Percentiles rank a stretch among this genome's conserved stretches.
These are phyloP conservation scores for Gymnoscopelus braueri DNA, from an alignment of 2,797 vertebrate species.

Conservation along the genomic window DNA sequence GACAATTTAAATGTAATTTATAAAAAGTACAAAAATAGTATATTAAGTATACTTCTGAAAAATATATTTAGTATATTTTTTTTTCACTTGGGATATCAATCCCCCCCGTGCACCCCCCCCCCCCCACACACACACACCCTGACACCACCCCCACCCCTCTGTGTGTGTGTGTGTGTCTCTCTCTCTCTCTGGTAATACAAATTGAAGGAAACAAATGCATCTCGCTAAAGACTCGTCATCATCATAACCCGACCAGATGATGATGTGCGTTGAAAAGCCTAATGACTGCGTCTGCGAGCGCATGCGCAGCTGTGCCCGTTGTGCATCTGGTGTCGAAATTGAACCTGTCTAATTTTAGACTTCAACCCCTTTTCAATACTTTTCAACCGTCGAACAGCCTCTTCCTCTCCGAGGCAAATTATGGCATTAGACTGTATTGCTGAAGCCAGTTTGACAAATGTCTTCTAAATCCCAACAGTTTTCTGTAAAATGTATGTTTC, in stretches of 20 bases:
- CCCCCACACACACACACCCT: background rate
- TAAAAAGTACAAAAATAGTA: no score
- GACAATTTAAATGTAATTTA: no score
- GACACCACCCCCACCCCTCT: constrained; percentile 8
- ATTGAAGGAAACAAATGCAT: constrained; percentile 65
- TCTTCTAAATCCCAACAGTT: no score
- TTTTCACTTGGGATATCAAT: no score
- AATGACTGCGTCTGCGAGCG: constrained; percentile 43
- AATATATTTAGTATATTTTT: no score
- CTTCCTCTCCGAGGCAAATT: constrained; percentile 35
- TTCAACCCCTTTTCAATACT: constrained; percentile 42
- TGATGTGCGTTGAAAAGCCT: constrained; percentile 61
- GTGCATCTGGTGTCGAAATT: constrained; percentile 48
- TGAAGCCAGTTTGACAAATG: no score
- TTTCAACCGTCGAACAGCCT: constrained; percentile 20
- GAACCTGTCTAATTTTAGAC: constrained; percentile 65
- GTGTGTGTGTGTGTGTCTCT: background rate
- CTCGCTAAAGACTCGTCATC: constrained; percentile 64
- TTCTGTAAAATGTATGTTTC: no score
- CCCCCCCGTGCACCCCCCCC: constrained; percentile 13
- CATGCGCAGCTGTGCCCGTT: constrained; percentile 25
- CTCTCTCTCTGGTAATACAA: constrained; percentile 41
- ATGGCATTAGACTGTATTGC: background rate
- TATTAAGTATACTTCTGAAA: no score
- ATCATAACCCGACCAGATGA: constrained; percentile 61